Evolutionary conservation across 2,113 vertebrate genomes (phyloP).

Genomic region (Oxyura jamaicensis): DNA sequence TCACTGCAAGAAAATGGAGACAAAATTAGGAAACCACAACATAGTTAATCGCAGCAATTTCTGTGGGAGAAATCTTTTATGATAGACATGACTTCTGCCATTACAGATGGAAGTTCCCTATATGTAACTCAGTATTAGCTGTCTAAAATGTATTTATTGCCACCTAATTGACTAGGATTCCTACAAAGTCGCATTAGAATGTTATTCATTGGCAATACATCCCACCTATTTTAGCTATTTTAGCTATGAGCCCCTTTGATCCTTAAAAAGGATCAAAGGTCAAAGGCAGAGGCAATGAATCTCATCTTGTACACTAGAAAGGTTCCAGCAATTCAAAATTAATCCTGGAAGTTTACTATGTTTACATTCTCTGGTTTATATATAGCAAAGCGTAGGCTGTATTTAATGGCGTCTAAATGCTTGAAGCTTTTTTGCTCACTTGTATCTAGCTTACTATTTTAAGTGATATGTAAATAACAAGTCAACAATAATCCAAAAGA

Average conservation of each 20-base stretch:
- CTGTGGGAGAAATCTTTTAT: not conserved
- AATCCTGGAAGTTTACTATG: constrained; percentile 11
- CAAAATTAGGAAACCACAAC: not conserved
- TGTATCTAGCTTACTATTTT: constrained; percentile 22
- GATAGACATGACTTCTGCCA: not conserved
- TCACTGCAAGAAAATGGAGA: not conserved
- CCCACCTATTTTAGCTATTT: not conserved
- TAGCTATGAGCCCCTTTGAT: not conserved
- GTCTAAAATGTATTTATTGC: not conserved
- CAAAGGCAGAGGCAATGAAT: not conserved
- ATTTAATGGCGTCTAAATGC: constrained; percentile 27
- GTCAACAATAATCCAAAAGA: not conserved
- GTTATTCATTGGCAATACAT: not conserved
- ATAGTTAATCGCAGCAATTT: not conserved
- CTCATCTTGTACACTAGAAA: not conserved
- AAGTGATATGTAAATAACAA: not conserved
- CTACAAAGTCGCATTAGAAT: not conserved
- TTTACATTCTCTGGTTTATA: constrained; percentile 34
- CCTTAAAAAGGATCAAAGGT: not conserved
- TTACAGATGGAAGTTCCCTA: not conserved
- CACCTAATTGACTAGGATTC: not conserved
- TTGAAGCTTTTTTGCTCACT: not conserved
- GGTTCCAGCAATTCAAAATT: not conserved
- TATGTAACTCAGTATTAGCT: rapidly evolving
- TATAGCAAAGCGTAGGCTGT: constrained; percentile 36